Evolutionary conservation across 2,113 vertebrate genomes (phyloP), one percentile per base, ranked within the genome.

Genomic region (Ceyx cyanopectus): DNA sequence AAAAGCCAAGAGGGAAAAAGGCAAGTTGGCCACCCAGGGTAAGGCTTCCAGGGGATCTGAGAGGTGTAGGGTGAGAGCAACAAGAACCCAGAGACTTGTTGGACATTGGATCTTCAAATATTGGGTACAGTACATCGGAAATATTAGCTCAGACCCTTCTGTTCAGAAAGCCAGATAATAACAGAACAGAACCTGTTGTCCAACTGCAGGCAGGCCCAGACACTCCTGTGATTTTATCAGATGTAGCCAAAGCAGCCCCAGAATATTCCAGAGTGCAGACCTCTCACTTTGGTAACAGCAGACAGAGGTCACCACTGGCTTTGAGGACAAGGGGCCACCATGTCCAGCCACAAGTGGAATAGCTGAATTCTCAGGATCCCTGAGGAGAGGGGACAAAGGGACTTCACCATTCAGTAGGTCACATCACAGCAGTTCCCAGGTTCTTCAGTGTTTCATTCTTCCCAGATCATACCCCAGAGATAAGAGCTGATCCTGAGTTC

Each of bases 391-490:
- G 57, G 40, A 84, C 73, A 86, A 57, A 34, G n/a, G n/a, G 15
- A 74, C 29, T 63, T 89, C 41, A 73, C 32, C 37, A 20, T 83
- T 80, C 40, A 23, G 48, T 41, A 9, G 61, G 53, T 83, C 69
- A 86, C 1, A 3, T 48, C 50, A 34, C 57, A 84, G 61, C 58
- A 26, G 43, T 78, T 86, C n/a, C 57, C 23, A 86, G 9, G n/a
- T 89, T 78, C 57, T 75, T 93, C 83, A n/a, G 20, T 51, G 60
- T 46, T 86, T 84, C 26, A 5, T 86, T 72, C 66, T 92, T 89
- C n/a, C 57, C 61, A 53, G 53, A 78, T 81, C 78, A 27, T 89
- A 53, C 19, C 65, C 53, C 45, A 75, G 56, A 70, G 34, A 53
- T 73, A 40, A 93, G 57, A 81, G 26, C n/a, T n/a, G 4, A 2